These are phyloP conservation scores for Germaria angustata DNA, from an alignment of 2,888 invertebrate species.

Conservation along the genomic window DNA sequence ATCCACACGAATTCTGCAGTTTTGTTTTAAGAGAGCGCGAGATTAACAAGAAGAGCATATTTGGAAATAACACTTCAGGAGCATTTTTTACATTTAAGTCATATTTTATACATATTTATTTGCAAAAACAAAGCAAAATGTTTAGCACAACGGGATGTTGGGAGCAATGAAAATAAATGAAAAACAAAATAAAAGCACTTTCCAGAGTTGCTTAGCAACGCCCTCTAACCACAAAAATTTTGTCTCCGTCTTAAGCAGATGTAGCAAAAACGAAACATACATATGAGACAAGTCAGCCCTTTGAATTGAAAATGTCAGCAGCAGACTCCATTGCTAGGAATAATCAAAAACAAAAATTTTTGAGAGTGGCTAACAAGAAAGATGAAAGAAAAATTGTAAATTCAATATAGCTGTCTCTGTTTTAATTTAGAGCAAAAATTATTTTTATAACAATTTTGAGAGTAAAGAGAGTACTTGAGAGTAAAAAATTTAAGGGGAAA, in stretches of 20 bases:
- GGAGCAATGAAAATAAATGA: slow-evolving; percentile 69
- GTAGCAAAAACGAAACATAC: slow-evolving; percentile 46
- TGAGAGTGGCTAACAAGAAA: slow-evolving; percentile 34
- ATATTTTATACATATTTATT: not conserved
- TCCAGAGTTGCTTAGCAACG: slow-evolving; percentile 79
- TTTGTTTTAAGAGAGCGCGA: too few species aligned
- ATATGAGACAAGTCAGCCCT: slow-evolving; percentile 64
- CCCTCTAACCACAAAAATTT: slow-evolving; percentile 76
- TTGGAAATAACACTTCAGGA: not conserved
- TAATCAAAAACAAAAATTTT: slow-evolving; percentile 41
- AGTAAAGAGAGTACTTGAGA: slow-evolving; percentile 7
- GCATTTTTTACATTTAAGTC: too few species aligned
- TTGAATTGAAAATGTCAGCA: slow-evolving; percentile 73
- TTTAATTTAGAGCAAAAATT: not conserved
- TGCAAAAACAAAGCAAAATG: slow-evolving; percentile 34
- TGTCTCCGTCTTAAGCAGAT: slow-evolving; percentile 63
- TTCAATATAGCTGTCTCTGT: slow-evolving; percentile 13
- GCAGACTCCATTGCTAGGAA: slow-evolving; percentile 77
- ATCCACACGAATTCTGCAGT: not conserved
- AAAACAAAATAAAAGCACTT: slow-evolving; percentile 69
- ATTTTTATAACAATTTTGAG: not conserved
- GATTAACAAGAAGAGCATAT: not conserved
- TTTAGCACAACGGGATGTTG: slow-evolving; percentile 33
- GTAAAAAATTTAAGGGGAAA: slow-evolving; percentile 51
- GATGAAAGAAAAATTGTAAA: not conserved